These are phyloP conservation scores for Corbicula japonica DNA, from an alignment of 2,888 invertebrate genomes.

Conservation along the genomic window DNA sequence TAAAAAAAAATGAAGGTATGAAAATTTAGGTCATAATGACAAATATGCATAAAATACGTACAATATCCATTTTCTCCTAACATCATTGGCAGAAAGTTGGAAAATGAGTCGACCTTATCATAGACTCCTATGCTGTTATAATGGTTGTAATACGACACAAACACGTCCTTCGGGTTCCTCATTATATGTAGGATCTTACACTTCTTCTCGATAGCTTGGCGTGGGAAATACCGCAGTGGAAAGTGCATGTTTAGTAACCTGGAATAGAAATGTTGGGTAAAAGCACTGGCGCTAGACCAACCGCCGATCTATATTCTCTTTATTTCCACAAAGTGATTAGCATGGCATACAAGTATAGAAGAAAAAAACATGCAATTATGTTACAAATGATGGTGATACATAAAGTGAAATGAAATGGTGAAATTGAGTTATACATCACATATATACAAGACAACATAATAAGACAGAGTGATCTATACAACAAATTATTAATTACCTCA, in stretches of 20 bases:
- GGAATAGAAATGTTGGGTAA: neutral
- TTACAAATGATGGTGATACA: too few species aligned
- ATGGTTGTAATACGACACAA: conserved; percentile 21
- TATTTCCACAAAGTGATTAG: too few species aligned
- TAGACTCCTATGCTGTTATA: conserved; percentile 5
- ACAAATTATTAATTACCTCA: too few species aligned
- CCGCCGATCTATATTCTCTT: too few species aligned
- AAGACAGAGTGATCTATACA: too few species aligned
- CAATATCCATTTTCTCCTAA: conserved; percentile 41
- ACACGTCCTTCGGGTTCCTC: conserved; percentile 34
- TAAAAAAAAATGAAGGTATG: neutral
- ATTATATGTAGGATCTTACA: conserved; percentile 23
- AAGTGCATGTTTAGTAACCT: conserved; percentile 34
- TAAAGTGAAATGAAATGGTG: too few species aligned
- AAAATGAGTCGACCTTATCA: conserved; percentile 24
- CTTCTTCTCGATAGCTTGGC: conserved; percentile 16
- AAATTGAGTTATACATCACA: too few species aligned
- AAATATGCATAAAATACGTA: neutral
- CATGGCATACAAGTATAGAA: too few species aligned
- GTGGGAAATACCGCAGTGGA: conserved; percentile 25
- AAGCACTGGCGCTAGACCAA: too few species aligned
- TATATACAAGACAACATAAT: too few species aligned
- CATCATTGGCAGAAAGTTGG: conserved; percentile 28
- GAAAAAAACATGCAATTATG: too few species aligned
- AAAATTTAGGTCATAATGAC: neutral